A percentile compares a stretch with the other conserved stretches of the same genome.
Conservation (phyloP, 2,888 invertebrate species). For the Dione juno region DNA sequence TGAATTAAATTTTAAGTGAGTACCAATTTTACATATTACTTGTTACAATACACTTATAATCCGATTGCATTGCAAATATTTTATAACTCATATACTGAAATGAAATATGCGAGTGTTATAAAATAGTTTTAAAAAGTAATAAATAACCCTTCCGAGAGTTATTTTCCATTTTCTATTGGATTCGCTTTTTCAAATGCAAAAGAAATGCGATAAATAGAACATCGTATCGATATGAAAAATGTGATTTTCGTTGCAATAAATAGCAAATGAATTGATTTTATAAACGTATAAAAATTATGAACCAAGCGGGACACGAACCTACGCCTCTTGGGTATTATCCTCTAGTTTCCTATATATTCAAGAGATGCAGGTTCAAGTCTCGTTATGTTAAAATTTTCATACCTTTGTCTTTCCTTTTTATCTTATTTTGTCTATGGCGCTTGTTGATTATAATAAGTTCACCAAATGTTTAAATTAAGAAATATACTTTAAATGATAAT, state of each 20-base stretch:
- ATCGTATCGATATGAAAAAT: not conserved
- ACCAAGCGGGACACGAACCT: no score
- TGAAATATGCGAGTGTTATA: conserved; percentile 15
- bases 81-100: not conserved
- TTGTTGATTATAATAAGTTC: no score
- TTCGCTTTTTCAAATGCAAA: conserved; percentile 10
- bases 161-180: conserved; percentile 16
- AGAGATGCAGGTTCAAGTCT: no score
- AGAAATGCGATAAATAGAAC: conserved; percentile 11
- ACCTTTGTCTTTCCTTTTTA: no score
- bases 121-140: conserved; percentile 22
- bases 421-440: no score
- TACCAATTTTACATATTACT: conserved; percentile 5
- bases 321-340: no score
- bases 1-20: not conserved
- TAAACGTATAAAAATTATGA: no score
- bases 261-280: no score
- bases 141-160: not conserved
- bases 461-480: no score
- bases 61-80: conserved; percentile 4
- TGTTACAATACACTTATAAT: conserved; percentile 16
- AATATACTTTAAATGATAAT: no score
- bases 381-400: no score
- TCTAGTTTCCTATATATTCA: no score
- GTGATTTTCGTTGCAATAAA: not conserved